Percentiles rank a stretch among this genome's conserved stretches.
phyloP scores from a whole-genome alignment of 2,797 vertebrate genomes.

The Salmo trutta region DNA sequence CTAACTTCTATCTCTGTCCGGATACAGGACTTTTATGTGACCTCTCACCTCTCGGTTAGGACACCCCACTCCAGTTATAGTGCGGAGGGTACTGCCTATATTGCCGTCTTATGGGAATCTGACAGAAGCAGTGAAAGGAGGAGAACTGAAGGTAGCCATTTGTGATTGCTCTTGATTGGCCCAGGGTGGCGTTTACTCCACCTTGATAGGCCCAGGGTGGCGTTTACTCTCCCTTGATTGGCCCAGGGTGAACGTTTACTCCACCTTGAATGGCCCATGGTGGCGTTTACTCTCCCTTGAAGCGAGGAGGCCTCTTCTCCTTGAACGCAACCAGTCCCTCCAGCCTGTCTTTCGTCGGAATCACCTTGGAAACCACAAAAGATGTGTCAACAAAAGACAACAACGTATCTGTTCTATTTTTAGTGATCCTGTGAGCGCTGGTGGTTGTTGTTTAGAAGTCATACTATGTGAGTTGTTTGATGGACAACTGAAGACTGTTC shows the following conservation, averaged over 20 bases:
- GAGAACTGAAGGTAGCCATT: slow-evolving; percentile 34
- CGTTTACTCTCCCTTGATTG: slow-evolving; percentile 75
- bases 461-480: neutral
- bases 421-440: neutral
- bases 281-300: slow-evolving; percentile 74
- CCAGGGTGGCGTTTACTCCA: neutral
- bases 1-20: neutral
- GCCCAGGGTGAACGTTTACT: slow-evolving; percentile 70
- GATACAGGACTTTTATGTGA: neutral
- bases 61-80: slow-evolving; percentile 1
- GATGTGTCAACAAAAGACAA: slow-evolving; percentile 1
- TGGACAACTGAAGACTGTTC: neutral
- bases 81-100: slow-evolving; percentile 8
- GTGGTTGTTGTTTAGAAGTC: neutral
- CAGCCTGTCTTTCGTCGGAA: slow-evolving; percentile 94
- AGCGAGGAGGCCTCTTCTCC: slow-evolving; percentile 90
- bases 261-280: slow-evolving; percentile 37
- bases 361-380: slow-evolving; percentile 79
- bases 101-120: slow-evolving; percentile 38
- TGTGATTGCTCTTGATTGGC: slow-evolving; percentile 1
- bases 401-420: neutral
- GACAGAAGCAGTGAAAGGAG: slow-evolving; percentile 50
- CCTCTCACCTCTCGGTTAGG: neutral
- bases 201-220: neutral
- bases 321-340: slow-evolving; percentile 96